phyloP scores from a whole-genome alignment of 2,888 invertebrate species.

The Chrysomela aeneicollis region DNA sequence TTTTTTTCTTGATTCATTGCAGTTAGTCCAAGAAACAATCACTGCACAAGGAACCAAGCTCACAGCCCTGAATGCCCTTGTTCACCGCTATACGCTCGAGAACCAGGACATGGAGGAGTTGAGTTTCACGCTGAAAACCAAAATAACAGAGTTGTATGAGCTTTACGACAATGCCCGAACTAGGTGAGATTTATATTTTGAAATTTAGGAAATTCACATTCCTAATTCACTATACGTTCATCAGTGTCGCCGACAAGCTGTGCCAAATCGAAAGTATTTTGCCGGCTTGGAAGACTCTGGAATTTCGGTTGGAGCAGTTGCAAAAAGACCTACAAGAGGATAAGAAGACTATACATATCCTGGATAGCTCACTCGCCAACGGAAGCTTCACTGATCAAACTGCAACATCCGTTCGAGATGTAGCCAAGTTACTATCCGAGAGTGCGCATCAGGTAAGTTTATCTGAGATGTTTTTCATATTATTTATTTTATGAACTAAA shows the following conservation, averaged over 20 bases:
- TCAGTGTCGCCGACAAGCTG: slow-evolving; percentile 76
- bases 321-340: slow-evolving; percentile 80
- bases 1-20: slow-evolving; percentile 45
- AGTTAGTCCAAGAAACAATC: slow-evolving; percentile 66
- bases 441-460: slow-evolving; percentile 56
- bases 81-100: slow-evolving; percentile 66
- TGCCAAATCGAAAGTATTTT: slow-evolving; percentile 76
- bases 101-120: slow-evolving; percentile 59
- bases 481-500: too few species aligned
- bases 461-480: too few species aligned
- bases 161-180: slow-evolving; percentile 76
- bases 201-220: background rate
- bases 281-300: slow-evolving; percentile 79
- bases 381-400: slow-evolving; percentile 62
- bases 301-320: slow-evolving; percentile 77
- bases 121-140: slow-evolving; percentile 67
- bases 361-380: slow-evolving; percentile 62
- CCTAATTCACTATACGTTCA: background rate
- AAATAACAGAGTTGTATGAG: slow-evolving; percentile 71
- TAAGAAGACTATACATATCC: slow-evolving; percentile 66
- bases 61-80: slow-evolving; percentile 67
- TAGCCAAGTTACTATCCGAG: slow-evolving; percentile 68
- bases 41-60: slow-evolving; percentile 67
- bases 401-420: slow-evolving; percentile 66
- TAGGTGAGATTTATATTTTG: slow-evolving; percentile 63